Evolutionary conservation across 2,113 vertebrate species (phyloP).

Genomic region (Casuarius casuarius): DNA sequence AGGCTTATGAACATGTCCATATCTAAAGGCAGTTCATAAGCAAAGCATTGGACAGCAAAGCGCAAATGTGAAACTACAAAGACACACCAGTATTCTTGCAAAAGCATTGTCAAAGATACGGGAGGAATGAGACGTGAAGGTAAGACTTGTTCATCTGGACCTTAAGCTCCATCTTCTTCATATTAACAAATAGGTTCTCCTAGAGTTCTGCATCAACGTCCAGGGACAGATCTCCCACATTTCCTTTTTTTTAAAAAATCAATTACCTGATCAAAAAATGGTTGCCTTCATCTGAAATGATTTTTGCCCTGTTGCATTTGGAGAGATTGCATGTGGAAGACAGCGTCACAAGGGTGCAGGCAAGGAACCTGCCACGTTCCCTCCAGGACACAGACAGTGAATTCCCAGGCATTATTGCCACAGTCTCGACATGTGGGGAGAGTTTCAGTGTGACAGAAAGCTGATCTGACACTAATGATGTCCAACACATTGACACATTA

Average conservation of each 20-base stretch:
- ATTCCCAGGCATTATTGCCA: neutral
- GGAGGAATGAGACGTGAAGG: neutral
- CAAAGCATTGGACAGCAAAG: neutral
- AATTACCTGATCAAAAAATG: neutral
- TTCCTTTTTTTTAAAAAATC: neutral
- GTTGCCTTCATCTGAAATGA: neutral
- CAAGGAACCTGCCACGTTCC: neutral
- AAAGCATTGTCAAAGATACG: neutral
- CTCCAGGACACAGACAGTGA: neutral
- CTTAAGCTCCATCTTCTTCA: neutral
- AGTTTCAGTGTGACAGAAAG: neutral
- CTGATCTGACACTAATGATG: neutral
- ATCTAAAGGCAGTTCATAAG: neutral
- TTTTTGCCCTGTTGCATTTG: neutral
- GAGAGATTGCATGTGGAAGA: neutral
- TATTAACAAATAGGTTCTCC: neutral
- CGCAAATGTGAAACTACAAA: neutral
- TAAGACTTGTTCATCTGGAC: neutral
- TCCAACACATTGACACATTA: neutral
- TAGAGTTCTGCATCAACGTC: neutral
- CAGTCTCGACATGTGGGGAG: neutral
- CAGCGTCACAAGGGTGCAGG: neutral
- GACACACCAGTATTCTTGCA: neutral
- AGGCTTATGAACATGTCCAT: neutral
- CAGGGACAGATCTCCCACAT: neutral